Evolutionary conservation across 2,888 invertebrate species (phyloP).

Genomic region (Hecatera dysodea): DNA sequence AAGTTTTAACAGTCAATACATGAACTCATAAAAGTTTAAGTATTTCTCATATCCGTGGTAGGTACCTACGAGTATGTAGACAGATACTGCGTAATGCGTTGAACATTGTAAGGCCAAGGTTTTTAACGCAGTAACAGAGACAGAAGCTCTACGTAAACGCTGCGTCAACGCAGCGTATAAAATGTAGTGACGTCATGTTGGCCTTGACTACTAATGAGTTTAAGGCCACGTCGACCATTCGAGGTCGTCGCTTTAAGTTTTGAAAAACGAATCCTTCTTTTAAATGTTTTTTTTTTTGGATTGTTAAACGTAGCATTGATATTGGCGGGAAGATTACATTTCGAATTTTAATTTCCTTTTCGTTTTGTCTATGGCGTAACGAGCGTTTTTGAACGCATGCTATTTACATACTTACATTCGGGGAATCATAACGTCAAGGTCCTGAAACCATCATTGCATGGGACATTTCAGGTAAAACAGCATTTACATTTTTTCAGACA

Average conservation of each 20-base stretch:
- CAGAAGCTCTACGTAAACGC: conserved; percentile 32
- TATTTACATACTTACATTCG: too few relatives aligned
- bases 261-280: conserved; percentile 42
- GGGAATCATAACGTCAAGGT: too few relatives aligned
- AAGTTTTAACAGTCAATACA: conserved; percentile 61
- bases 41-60: conserved; percentile 50
- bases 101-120: conserved; percentile 53
- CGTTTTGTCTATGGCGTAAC: neutral
- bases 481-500: conserved; percentile 3
- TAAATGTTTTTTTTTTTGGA: conserved; percentile 8
- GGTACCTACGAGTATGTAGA: conserved; percentile 14
- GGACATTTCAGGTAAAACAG: conserved; percentile 16
- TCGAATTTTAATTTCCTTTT: neutral
- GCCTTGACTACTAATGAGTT: conserved; percentile 55
- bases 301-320: neutral
- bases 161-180: conserved; percentile 51
- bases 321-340: neutral
- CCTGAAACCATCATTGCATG: too few relatives aligned
- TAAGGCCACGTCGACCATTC: conserved; percentile 47
- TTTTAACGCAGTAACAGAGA: conserved; percentile 20
- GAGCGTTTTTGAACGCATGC: too few relatives aligned
- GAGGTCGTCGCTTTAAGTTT: conserved; percentile 34
- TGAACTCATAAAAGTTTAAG: conserved; percentile 49
- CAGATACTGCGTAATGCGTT: conserved; percentile 28
- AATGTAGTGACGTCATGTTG: conserved; percentile 52